Percentiles rank a stretch among this genome's conserved stretches.
Evolutionary conservation across 1,140 invertebrate species (phyloP).

Genomic region (Amphibalanus amphitrite): DNA sequence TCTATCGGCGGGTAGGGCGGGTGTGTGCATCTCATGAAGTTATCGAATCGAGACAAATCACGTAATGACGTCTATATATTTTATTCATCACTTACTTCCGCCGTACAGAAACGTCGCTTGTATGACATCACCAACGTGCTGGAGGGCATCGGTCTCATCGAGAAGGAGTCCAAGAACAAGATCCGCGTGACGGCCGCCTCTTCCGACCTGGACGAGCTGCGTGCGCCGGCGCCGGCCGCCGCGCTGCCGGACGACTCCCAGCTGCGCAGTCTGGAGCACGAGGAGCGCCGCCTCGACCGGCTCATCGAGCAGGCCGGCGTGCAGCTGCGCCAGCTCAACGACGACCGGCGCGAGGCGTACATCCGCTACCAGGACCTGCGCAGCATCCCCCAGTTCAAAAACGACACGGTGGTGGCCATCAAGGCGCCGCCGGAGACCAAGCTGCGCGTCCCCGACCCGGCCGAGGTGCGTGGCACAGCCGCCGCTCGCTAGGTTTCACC

Average conservation of each 20-base stretch:
- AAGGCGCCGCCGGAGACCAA: slow-evolving; percentile 74
- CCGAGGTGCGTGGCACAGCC: slow-evolving; percentile 20
- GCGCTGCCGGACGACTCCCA: background rate
- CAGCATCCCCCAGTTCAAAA: slow-evolving; percentile 53
- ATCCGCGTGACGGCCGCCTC: background rate
- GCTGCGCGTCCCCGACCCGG: slow-evolving; percentile 44
- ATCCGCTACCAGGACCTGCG: slow-evolving; percentile 71
- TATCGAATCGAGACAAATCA: background rate
- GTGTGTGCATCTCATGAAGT: background rate
- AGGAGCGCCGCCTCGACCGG: background rate
- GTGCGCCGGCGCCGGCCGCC: background rate
- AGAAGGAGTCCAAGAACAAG: slow-evolving; percentile 93
- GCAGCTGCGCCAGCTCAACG: background rate
- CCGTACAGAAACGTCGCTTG: slow-evolving; percentile 86
- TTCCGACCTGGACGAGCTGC: slow-evolving; percentile 11
- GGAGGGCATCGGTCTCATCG: slow-evolving; percentile 95
- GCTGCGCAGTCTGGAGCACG: background rate
- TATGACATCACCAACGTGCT: slow-evolving; percentile 99
- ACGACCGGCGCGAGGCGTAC: slow-evolving; percentile 40
- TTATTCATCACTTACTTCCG: too few relatives aligned
- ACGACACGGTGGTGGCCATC: slow-evolving; percentile 77
- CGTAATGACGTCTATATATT: background rate
- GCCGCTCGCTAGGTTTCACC: too few relatives aligned
- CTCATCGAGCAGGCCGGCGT: background rate
- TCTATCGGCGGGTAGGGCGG: slow-evolving; percentile 1